Evolutionary conservation across 1,140 invertebrate species (phyloP).

Genomic region (Onthophagus taurus): DNA sequence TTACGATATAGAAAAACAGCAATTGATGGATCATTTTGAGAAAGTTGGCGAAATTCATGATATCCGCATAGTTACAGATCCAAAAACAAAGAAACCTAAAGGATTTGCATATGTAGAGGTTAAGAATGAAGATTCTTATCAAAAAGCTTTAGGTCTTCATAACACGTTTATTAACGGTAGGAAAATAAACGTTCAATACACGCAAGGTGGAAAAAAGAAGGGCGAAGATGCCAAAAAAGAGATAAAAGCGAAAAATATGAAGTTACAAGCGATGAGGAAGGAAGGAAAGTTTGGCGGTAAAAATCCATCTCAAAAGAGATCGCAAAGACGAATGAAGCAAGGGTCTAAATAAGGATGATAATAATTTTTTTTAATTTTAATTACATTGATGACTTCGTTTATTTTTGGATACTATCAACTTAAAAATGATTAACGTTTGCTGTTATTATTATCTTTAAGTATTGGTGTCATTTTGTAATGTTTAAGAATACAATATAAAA

Average conservation of each 20-base stretch:
- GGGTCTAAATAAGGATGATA: slow-evolving; percentile 1
- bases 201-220: slow-evolving; percentile 35
- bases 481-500: too few relatives aligned
- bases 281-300: slow-evolving; percentile 38
- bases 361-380: background rate
- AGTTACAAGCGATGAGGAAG: slow-evolving; percentile 39
- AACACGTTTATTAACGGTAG: slow-evolving; percentile 37
- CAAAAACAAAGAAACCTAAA: slow-evolving; percentile 31
- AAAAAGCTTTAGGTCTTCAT: slow-evolving; percentile 43
- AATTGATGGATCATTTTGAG: slow-evolving; percentile 41
- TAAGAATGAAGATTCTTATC: slow-evolving; percentile 21
- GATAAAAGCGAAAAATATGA: slow-evolving; percentile 40
- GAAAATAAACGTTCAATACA: slow-evolving; percentile 41
- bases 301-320: slow-evolving; percentile 34
- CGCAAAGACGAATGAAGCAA: slow-evolving; percentile 26
- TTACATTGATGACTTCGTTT: too few relatives aligned
- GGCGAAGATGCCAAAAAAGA: slow-evolving; percentile 30
- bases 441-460: too few relatives aligned
- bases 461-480: too few relatives aligned
- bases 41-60: slow-evolving; percentile 37
- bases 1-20: slow-evolving; percentile 33
- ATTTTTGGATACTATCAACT: too few relatives aligned
- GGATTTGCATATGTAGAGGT: slow-evolving; percentile 41
- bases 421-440: too few relatives aligned
- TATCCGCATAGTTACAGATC: slow-evolving; percentile 37